A percentile compares a stretch with the other conserved stretches of the same genome.
These are phyloP conservation scores for Sebastes minor DNA, from an alignment of 2,797 vertebrate species.

Conservation along the genomic window DNA sequence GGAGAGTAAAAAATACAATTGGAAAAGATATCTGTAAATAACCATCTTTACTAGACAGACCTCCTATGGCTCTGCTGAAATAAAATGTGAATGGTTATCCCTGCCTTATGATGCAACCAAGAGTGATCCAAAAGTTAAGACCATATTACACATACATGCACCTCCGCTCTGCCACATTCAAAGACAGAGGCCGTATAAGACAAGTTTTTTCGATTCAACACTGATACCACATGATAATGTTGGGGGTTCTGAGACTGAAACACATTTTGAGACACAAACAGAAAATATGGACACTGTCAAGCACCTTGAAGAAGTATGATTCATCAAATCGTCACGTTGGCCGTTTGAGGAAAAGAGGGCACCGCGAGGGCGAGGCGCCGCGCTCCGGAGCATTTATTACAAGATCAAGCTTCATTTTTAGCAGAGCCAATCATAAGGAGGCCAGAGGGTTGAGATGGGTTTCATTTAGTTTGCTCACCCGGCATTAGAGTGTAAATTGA, in stretches of 20 bases:
- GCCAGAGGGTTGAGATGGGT: constrained; percentile 65
- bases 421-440: constrained; percentile 65
- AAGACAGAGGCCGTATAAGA: constrained; percentile 80
- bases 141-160: constrained; percentile 80
- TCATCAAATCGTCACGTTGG: constrained; percentile 82
- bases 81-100: constrained; percentile 78
- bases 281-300: constrained; percentile 74
- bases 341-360: constrained; percentile 72
- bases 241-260: constrained; percentile 76
- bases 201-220: constrained; percentile 77
- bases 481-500: constrained; percentile 69
- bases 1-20: constrained; percentile 80
- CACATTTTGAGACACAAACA: constrained; percentile 72
- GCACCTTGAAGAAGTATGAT: constrained; percentile 80
- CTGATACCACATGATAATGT: constrained; percentile 79
- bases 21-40: constrained; percentile 80
- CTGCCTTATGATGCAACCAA: constrained; percentile 77
- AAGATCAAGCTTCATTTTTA: constrained; percentile 60
- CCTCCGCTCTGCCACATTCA: constrained; percentile 81
- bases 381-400: constrained; percentile 58
- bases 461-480: constrained; percentile 73
- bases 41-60: constrained; percentile 81
- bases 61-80: constrained; percentile 81
- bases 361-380: constrained; percentile 52
- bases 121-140: constrained; percentile 76